phyloP scores from a whole-genome alignment of 2,797 vertebrate genomes.

The Octomys mimax region DNA sequence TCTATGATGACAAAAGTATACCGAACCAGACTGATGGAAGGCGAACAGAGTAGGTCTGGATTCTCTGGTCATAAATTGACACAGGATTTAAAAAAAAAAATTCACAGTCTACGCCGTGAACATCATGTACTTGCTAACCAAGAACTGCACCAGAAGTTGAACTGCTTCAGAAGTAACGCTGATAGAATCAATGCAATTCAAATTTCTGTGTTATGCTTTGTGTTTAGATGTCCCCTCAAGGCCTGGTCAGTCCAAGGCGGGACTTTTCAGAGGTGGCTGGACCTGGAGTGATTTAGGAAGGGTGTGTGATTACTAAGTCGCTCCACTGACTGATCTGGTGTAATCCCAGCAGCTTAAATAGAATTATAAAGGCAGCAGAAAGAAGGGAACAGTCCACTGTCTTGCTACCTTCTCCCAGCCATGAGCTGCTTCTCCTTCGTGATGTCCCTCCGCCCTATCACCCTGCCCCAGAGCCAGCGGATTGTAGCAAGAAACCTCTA shows the following conservation, averaged over 20 bases:
- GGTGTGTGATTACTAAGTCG: neutral
- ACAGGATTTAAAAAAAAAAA: neutral
- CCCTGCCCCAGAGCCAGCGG: neutral
- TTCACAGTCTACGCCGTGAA: neutral
- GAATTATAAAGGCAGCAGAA: neutral
- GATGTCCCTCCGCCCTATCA: neutral
- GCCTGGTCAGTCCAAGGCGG: neutral
- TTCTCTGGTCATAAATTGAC: neutral
- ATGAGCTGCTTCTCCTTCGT: neutral
- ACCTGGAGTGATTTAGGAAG: neutral
- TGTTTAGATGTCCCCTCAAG: neutral
- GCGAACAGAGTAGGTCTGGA: neutral
- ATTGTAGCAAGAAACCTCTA: neutral
- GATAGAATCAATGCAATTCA: conserved; percentile 87
- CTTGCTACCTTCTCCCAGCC: neutral
- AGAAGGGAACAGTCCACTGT: neutral
- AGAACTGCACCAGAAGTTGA: conserved; percentile 71
- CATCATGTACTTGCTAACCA: neutral
- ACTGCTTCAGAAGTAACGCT: conserved; percentile 81
- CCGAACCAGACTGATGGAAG: neutral
- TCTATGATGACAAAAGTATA: conserved; percentile 75
- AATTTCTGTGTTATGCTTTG: conserved; percentile 76
- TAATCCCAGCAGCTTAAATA: neutral
- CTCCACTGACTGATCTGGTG: neutral
- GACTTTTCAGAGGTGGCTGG: neutral